Percentiles rank a stretch among this genome's conserved stretches.
phyloP scores from a whole-genome alignment of 2,113 vertebrate species.

The Eurystomus gularis region DNA sequence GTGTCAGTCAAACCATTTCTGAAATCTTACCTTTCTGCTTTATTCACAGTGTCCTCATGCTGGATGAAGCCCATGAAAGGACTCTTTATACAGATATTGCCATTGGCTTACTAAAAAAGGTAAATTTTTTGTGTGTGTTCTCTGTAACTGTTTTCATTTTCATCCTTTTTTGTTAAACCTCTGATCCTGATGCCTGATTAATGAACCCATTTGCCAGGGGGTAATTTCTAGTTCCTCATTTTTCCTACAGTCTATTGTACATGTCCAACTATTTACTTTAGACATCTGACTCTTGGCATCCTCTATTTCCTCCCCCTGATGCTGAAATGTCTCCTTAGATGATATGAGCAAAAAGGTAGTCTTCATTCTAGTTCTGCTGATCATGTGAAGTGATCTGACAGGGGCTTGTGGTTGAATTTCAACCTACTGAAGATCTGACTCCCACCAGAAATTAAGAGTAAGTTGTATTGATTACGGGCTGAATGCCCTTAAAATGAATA shows the following conservation, averaged over 20 bases:
- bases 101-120: constrained; percentile 97
- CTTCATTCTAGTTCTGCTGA: neutral
- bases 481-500: neutral
- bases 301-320: neutral
- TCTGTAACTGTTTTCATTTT: neutral
- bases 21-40: neutral
- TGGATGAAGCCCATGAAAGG: constrained; percentile 97
- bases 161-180: neutral
- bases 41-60: constrained; percentile 86
- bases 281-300: neutral
- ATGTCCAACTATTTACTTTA: neutral
- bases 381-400: neutral
- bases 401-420: neutral
- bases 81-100: constrained; percentile 97
- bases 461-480: neutral
- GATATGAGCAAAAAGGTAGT: neutral
- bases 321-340: neutral
- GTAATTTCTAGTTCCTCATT: neutral
- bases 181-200: neutral
- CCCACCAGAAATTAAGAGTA: neutral
- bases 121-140: constrained; percentile 33
- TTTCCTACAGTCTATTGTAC: neutral
- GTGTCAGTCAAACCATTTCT: neutral
- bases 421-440: neutral
- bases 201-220: neutral